Percentiles rank a stretch among this genome's conserved stretches.
These are phyloP conservation scores for Sebastes vulpes DNA, from an alignment of 2,797 vertebrate genomes.

Conservation along the genomic window DNA sequence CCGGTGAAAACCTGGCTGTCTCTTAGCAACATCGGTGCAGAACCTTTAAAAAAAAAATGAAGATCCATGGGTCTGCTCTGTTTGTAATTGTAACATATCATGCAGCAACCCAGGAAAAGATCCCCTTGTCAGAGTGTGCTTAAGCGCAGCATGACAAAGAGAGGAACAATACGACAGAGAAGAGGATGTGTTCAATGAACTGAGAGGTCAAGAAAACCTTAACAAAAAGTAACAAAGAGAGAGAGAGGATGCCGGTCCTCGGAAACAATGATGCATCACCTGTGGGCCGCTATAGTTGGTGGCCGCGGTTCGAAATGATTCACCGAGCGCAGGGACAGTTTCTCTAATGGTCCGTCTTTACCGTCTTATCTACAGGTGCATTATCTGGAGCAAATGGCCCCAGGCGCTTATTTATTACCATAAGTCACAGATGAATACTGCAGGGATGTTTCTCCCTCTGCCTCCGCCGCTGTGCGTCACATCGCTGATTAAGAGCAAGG, in stretches of 20 bases:
- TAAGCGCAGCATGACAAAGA: neutral
- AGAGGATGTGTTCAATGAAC: constrained; percentile 16
- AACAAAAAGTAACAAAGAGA: constrained; percentile 4
- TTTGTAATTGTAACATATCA: neutral
- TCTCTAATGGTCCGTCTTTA: constrained; percentile 40
- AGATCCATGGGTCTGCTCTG: constrained; percentile 7
- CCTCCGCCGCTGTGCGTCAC: constrained; percentile 3
- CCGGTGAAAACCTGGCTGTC: neutral
- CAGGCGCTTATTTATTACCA: constrained; percentile 40
- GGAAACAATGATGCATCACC: constrained; percentile 39
- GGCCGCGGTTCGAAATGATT: constrained; percentile 33
- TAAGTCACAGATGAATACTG: constrained; percentile 34
- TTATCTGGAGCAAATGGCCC: constrained; percentile 40
- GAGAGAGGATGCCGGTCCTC: neutral
- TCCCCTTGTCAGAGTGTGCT: neutral
- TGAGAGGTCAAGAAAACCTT: neutral
- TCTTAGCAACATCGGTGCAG: constrained; percentile 44
- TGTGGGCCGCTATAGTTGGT: neutral
- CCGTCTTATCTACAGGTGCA: constrained; percentile 50
- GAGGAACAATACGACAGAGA: neutral
- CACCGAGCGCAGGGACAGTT: constrained; percentile 18
- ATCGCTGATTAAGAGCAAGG: neutral
- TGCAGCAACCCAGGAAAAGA: neutral
- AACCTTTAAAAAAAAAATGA: constrained; percentile 7
- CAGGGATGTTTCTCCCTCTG: neutral